Evolutionary conservation across 1,140 invertebrate genomes (phyloP), one percentile per base, ranked within the genome.

Genomic region (Drosophila varians): DNA sequence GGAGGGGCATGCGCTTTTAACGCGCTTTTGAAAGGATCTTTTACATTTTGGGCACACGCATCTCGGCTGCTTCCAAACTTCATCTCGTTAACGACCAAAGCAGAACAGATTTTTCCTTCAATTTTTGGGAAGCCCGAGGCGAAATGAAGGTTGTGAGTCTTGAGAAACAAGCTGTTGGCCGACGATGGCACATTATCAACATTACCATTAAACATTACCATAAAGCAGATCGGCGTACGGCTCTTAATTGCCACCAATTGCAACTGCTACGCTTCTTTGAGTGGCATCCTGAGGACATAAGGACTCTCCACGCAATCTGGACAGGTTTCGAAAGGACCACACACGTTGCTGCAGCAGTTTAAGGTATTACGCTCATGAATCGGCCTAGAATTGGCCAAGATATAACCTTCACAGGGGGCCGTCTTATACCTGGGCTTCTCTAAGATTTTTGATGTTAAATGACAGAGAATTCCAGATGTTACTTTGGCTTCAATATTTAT

Each of bases 31-130:
- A 43, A 31, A 34, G 12, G 3, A 28, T 16, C 9, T 36, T n/a
- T n/a, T 9, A 28, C 54, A 46, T 80, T n/a, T 86, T 42, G 64
- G 71, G 76, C 72, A 69, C 79, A 86, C 72, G 74, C 71, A 66
- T 38, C 28, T 16, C 42, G 23, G n/a, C 14, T 16, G 58, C 28
- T 16, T 38, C 16, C 12, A 57, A 21, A 60, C 51, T 47, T 21
- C 43, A 52, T 56, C 34, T 55, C 58, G 68, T 56, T 86, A 86
- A 86, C 72, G 56, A 77, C 64, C 80, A 86, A 36, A 86, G 80
- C 76, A 75, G 68, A 83, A 74, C 68, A 72, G 56, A 72, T 71
- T 71, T 71, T 71, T 71, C 12, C 14, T 60, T 38, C 28, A 38
- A 34, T 61, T 51, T 52, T 49, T 31, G 7, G 43, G 5, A 6